Base-by-base conservation (phyloP, 2,113 vertebrate genomes). In the Gorsachius goisagi region DNA sequence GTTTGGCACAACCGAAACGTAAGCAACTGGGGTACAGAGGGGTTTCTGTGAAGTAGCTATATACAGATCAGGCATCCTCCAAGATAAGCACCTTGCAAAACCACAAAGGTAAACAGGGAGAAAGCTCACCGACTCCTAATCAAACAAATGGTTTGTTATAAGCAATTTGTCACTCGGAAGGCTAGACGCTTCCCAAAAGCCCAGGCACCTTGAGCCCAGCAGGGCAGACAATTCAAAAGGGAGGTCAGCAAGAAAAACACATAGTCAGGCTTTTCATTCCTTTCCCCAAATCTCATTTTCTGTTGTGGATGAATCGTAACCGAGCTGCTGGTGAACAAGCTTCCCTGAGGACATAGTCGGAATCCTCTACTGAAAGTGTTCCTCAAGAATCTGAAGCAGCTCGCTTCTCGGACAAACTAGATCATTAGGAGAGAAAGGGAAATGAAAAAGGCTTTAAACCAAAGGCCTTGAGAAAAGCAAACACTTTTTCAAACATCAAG, bases 401-500 rank as follows among this genome's bases (percentile, higher is more conserved):
- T 47, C 47, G 26, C 8, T 82, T 81, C 79, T 59, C 5, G 6
- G 59, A 84, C 23, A 78, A 90, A 73, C 9, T 4, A 72, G 41
- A 77, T 32, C 23, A 20, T 55, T 32, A 45, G 50, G 77, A 86
- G 62, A 64, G 41, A 74, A 88, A 69, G 6, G 21, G 32, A 39
- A 55, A 35, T 3, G 6, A 8, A 11, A 7, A 62, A 11, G 37
- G 5, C 27, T 7, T 15, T 12, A 22, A n/a, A 27, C 11, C 4
- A 1, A 32, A 50, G 20, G 12, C 20, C 2, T 28, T 4, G 28
- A 47, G 44, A 50, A 12, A 27, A 53, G 56, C 37, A 15, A 44
- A 24, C 4, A 0, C 6, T 0, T 30, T 5, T 33, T 5, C 63
- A 30, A 12, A 23, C 13, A 4, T 7, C 11, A 8, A 32, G 69